Percentiles rank a stretch among this genome's conserved stretches.
Conservation (phyloP, 1,140 invertebrate genomes). For the Cotesia vestalis region DNA sequence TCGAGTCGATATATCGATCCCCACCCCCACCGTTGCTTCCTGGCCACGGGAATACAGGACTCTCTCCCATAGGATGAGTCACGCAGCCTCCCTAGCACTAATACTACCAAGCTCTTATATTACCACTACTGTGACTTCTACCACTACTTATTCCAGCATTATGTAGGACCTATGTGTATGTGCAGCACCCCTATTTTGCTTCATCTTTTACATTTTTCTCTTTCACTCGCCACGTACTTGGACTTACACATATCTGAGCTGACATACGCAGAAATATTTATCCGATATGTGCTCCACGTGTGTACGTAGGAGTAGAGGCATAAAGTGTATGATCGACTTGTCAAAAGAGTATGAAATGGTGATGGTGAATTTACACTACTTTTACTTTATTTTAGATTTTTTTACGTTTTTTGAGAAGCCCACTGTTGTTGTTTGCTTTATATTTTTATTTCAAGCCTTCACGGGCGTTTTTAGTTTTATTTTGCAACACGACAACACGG, state of each 20-base stretch:
- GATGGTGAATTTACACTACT: conserved; percentile 29
- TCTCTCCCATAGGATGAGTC: conserved; percentile 65
- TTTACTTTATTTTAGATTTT: too few relatives aligned
- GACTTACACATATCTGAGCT: conserved; percentile 44
- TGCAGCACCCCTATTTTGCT: not conserved
- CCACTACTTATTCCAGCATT: not conserved
- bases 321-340: conserved; percentile 58
- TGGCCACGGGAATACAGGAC: conserved; percentile 61
- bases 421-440: too few relatives aligned
- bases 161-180: not conserved
- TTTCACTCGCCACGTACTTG: conserved; percentile 25
- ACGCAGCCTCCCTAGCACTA: conserved; percentile 62
- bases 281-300: conserved; percentile 20
- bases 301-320: conserved; percentile 26
- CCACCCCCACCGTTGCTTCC: conserved; percentile 63
- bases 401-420: not conserved
- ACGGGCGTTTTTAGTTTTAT: too few relatives aligned
- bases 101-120: not conserved
- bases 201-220: not conserved
- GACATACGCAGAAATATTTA: conserved; percentile 49
- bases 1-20: conserved; percentile 67
- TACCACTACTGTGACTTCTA: conserved; percentile 23
- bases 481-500: too few relatives aligned
- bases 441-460: too few relatives aligned
- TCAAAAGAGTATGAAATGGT: conserved; percentile 38